phyloP scores from a whole-genome alignment of 2,888 invertebrate genomes.

The Rotaria socialis region DNA sequence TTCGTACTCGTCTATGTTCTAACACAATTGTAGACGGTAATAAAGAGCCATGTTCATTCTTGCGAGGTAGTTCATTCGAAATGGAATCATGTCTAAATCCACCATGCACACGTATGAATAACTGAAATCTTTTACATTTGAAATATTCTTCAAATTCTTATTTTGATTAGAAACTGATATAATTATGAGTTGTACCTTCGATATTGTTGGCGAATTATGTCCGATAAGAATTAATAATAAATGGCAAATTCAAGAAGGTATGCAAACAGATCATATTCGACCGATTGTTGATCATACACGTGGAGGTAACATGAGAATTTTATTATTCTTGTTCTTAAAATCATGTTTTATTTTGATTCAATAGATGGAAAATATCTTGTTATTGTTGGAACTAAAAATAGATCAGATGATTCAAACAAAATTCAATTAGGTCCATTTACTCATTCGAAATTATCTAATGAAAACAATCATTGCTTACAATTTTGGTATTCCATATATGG shows the following conservation, averaged over 20 bases:
- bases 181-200: background rate
- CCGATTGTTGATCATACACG: background rate
- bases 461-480: background rate
- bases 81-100: background rate
- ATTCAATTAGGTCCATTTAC: background rate
- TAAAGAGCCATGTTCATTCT: background rate
- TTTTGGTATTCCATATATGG: background rate
- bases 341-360: background rate
- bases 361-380: constrained; percentile 21
- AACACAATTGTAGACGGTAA: background rate
- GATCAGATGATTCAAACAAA: background rate
- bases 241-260: background rate
- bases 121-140: too few relatives aligned
- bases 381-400: background rate
- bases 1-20: background rate
- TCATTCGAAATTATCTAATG: background rate
- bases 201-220: background rate
- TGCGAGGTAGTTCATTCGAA: background rate
- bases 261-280: background rate
- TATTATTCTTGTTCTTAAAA: background rate
- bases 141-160: background rate
- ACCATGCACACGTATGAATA: background rate
- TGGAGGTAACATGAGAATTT: background rate
- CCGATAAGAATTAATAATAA: background rate
- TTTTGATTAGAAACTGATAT: background rate